phyloP scores from a whole-genome alignment of 1,140 invertebrate genomes.

The Ephestia elutella region DNA sequence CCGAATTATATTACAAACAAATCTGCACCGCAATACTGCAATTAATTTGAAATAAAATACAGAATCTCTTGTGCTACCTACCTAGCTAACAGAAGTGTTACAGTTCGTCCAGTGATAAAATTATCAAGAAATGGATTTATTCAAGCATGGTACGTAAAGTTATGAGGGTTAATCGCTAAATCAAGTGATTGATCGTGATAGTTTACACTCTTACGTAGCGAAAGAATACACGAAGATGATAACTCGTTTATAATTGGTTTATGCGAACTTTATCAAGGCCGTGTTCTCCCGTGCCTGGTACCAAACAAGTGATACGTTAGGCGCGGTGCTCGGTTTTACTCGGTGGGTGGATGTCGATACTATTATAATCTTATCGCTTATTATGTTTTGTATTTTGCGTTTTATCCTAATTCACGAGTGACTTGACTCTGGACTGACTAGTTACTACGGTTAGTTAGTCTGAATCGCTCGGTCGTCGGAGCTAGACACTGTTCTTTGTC shows the following conservation, averaged over 20 bases:
- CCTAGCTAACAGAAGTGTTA: neutral
- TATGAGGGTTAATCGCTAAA: neutral
- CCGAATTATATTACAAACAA: neutral
- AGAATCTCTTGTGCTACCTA: too few species aligned
- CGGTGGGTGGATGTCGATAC: slow-evolving; percentile 50
- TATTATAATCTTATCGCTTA: slow-evolving; percentile 39
- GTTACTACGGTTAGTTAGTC: neutral
- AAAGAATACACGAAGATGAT: slow-evolving; percentile 1
- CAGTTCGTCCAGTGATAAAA: neutral
- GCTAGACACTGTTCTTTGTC: too few species aligned
- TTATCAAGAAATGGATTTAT: slow-evolving; percentile 45
- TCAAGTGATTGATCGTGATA: too few species aligned
- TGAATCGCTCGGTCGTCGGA: too few species aligned
- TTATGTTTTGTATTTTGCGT: neutral
- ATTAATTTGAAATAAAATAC: neutral
- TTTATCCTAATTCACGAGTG: neutral
- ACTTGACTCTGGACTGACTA: neutral
- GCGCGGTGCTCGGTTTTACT: slow-evolving; percentile 21
- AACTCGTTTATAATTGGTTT: slow-evolving; percentile 17
- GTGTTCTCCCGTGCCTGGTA: slow-evolving; percentile 58
- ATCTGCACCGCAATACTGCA: too few species aligned
- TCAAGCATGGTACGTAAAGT: slow-evolving; percentile 47
- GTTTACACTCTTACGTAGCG: slow-evolving; percentile 17
- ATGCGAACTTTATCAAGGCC: slow-evolving; percentile 59
- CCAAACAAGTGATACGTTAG: slow-evolving; percentile 32